phyloP scores from a whole-genome alignment of 2,797 vertebrate genomes.

The Monodelphis domestica region DNA sequence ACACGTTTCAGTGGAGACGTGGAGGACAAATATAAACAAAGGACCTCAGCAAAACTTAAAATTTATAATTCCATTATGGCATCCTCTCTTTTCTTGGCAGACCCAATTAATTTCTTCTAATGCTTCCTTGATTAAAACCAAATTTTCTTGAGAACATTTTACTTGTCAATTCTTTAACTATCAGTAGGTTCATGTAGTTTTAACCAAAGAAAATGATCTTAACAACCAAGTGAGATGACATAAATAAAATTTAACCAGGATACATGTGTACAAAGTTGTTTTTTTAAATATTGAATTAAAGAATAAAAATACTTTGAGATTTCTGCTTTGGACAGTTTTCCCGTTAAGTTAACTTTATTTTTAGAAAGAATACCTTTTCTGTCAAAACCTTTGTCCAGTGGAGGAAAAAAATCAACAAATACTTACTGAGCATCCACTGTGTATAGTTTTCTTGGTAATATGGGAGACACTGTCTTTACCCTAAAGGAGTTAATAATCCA shows the following conservation, averaged over 20 bases:
- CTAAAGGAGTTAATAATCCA: neutral
- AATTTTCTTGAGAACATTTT: constrained; percentile 36
- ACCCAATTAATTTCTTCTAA: constrained; percentile 43
- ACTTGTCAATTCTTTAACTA: constrained; percentile 26
- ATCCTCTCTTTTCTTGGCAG: constrained; percentile 52
- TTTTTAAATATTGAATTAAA: neutral
- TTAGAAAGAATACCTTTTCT: too few species aligned
- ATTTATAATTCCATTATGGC: neutral
- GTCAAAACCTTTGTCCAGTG: too few species aligned
- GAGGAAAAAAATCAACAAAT: too few species aligned
- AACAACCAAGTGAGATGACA: neutral
- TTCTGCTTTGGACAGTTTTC: too few species aligned
- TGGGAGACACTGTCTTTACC: neutral
- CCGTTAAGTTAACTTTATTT: too few species aligned
- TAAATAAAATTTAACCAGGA: neutral
- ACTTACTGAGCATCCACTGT: too few species aligned
- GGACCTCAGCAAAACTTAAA: neutral
- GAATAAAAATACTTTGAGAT: neutral
- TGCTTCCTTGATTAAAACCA: constrained; percentile 57
- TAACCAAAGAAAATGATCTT: constrained; percentile 10
- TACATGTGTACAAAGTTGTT: neutral
- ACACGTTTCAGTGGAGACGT: neutral
- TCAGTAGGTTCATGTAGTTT: neutral
- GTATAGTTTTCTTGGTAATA: too few species aligned
- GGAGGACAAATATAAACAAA: neutral